Percentiles rank a stretch among this genome's conserved stretches.
These are phyloP conservation scores for Apamea monoglypha DNA, from an alignment of 2,888 invertebrate genomes.

Conservation along the genomic window DNA sequence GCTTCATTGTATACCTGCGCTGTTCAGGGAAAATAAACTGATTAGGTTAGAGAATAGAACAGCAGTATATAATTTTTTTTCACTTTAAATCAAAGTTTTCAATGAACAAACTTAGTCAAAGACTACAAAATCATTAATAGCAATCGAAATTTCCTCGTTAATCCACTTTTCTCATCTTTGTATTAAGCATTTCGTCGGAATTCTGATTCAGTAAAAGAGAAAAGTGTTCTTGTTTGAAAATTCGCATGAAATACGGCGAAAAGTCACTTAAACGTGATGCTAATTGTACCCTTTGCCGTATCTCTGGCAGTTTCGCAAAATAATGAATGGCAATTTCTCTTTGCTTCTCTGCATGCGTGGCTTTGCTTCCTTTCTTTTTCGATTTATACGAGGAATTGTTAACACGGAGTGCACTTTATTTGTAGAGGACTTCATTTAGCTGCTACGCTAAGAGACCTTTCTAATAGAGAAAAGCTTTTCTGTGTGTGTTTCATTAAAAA, in stretches of 20 bases:
- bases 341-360: slow-evolving; percentile 32
- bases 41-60: background rate
- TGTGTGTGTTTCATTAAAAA: background rate
- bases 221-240: slow-evolving; percentile 29
- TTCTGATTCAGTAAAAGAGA: background rate
- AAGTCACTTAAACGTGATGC: slow-evolving; percentile 41
- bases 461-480: background rate
- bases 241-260: slow-evolving; percentile 30
- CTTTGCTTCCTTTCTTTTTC: slow-evolving; percentile 29
- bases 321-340: slow-evolving; percentile 49
- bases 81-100: background rate
- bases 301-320: slow-evolving; percentile 38
- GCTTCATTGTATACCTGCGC: background rate
- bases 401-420: slow-evolving; percentile 31
- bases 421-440: slow-evolving; percentile 21
- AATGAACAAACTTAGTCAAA: background rate
- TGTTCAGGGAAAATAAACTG: background rate
- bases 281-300: slow-evolving; percentile 56
- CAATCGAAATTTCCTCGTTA: background rate
- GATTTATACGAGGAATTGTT: slow-evolving; percentile 27
- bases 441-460: background rate
- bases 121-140: background rate
- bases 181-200: background rate
- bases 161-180: background rate
- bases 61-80: background rate